Percentiles rank a stretch among this genome's conserved stretches.
These are phyloP conservation scores for Himalopsyche tibetana DNA, from an alignment of 2,888 invertebrate genomes.

Conservation along the genomic window DNA sequence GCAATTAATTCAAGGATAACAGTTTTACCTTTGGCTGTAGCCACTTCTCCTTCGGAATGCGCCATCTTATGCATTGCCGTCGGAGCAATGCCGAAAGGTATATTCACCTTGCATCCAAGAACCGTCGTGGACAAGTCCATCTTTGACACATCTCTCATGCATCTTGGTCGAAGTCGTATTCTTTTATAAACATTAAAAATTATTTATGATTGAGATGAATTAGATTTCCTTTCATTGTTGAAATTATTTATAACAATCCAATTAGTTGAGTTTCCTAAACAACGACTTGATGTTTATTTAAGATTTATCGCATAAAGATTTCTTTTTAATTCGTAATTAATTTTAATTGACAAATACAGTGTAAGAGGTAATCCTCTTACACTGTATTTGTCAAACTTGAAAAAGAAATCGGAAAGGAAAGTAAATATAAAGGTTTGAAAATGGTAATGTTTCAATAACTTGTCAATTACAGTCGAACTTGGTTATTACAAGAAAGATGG, in stretches of 20 bases:
- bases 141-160: conserved; percentile 84
- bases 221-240: background rate
- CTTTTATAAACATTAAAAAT: conserved; percentile 71
- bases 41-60: conserved; percentile 91
- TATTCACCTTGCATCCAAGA: conserved; percentile 80
- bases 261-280: background rate
- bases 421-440: too few species aligned
- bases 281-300: background rate
- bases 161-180: conserved; percentile 86
- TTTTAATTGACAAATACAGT: too few species aligned
- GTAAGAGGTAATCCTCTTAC: too few species aligned
- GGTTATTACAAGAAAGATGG: too few species aligned
- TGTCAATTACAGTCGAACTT: too few species aligned
- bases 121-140: conserved; percentile 80
- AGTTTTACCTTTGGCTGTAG: conserved; percentile 83
- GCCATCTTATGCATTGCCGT: conserved; percentile 96
- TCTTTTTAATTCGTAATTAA: too few species aligned
- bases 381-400: too few species aligned
- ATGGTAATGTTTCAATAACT: too few species aligned
- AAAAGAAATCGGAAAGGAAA: too few species aligned
- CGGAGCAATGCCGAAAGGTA: conserved; percentile 90
- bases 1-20: too few species aligned
- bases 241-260: too few species aligned
- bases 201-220: conserved; percentile 2
- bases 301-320: too few species aligned